Evolutionary conservation across 1,140 invertebrate species (phyloP).

Genomic region (Pissodes strobi): DNA sequence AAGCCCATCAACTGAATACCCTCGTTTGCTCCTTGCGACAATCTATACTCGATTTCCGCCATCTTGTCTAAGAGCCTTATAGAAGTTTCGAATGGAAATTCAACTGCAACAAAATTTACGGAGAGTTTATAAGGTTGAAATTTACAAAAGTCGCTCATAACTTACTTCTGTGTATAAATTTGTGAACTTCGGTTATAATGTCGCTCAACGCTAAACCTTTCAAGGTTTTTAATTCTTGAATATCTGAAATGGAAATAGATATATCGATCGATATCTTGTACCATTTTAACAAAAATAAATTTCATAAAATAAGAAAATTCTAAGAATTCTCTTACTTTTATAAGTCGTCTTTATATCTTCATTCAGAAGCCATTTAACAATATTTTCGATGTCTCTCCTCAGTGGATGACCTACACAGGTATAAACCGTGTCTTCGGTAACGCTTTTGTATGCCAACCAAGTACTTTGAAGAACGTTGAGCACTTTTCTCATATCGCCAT

Average conservation of each 20-base stretch:
- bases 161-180: slow-evolving; percentile 84
- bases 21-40: slow-evolving; percentile 79
- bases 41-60: slow-evolving; percentile 79
- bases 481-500: slow-evolving; percentile 98
- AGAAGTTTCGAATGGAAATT: slow-evolving; percentile 75
- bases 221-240: slow-evolving; percentile 78
- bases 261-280: background rate
- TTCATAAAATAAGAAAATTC: background rate
- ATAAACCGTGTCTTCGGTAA: slow-evolving; percentile 93
- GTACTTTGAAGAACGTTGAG: slow-evolving; percentile 92
- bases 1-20: slow-evolving; percentile 83
- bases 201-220: slow-evolving; percentile 91
- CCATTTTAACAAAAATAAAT: background rate
- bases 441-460: slow-evolving; percentile 78
- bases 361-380: slow-evolving; percentile 88
- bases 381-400: slow-evolving; percentile 85
- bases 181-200: slow-evolving; percentile 87
- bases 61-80: slow-evolving; percentile 78
- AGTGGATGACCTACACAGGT: slow-evolving; percentile 95
- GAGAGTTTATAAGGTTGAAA: background rate
- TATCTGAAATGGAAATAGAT: slow-evolving; percentile 63
- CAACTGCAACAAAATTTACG: slow-evolving; percentile 67
- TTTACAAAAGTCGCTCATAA: slow-evolving; percentile 38
- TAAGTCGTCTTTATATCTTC: slow-evolving; percentile 80
- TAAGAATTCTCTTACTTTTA: slow-evolving; percentile 81